phyloP scores from a whole-genome alignment of 2,888 invertebrate species.

The Drosophila maculinotata region DNA sequence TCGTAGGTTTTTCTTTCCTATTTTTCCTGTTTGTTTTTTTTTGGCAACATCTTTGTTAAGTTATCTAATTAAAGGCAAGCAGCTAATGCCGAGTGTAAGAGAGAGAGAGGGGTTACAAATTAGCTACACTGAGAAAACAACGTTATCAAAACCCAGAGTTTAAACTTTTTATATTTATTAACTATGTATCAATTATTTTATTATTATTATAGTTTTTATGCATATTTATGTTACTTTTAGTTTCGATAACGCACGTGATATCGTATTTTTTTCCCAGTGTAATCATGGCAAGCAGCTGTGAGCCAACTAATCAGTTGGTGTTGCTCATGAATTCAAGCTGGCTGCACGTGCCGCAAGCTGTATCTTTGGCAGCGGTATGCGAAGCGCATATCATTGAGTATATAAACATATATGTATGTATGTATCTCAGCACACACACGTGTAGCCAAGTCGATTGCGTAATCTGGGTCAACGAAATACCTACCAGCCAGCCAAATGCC shows the following conservation, averaged over 20 bases:
- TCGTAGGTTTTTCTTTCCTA: slow-evolving; percentile 13
- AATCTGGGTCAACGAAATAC: slow-evolving; percentile 74
- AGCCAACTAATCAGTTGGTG: slow-evolving; percentile 31
- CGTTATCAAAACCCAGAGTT: neutral
- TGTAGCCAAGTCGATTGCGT: slow-evolving; percentile 50
- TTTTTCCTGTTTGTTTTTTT: slow-evolving; percentile 22
- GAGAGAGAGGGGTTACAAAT: neutral
- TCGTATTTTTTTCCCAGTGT: slow-evolving; percentile 8
- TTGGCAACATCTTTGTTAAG: slow-evolving; percentile 38
- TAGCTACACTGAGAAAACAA: slow-evolving; percentile 3
- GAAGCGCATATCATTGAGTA: slow-evolving; percentile 25
- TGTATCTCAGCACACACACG: neutral
- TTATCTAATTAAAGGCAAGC: slow-evolving; percentile 42
- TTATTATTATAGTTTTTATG: too few species aligned
- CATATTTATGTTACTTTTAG: too few species aligned
- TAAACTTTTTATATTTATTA: too few species aligned
- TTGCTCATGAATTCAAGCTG: slow-evolving; percentile 31
- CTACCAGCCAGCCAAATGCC: slow-evolving; percentile 43
- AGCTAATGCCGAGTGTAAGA: too few species aligned
- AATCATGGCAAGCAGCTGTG: slow-evolving; percentile 41
- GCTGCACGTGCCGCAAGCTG: slow-evolving; percentile 43
- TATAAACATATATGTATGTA: neutral
- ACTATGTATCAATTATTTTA: too few species aligned
- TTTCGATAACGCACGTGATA: slow-evolving; percentile 5
- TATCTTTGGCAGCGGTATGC: slow-evolving; percentile 34